Percentiles rank a stretch among this genome's conserved stretches.
phyloP scores from a whole-genome alignment of 2,888 invertebrate species.

The Nymphalis polychloros region DNA sequence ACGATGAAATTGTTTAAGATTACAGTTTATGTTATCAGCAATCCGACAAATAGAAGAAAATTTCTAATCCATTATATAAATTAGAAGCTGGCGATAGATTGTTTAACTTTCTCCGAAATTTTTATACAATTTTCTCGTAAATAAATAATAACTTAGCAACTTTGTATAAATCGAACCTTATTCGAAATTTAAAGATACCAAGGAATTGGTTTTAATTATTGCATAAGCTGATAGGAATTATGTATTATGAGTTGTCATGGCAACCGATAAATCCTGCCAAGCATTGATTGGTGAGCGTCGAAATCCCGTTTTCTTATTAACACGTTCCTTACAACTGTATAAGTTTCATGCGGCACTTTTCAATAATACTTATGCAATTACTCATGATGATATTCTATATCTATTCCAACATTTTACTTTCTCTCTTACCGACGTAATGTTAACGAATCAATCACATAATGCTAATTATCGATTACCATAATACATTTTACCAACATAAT shows the following conservation, averaged over 20 bases:
- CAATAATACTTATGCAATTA: conserved; percentile 4
- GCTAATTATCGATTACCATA: not conserved
- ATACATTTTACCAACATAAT: not conserved
- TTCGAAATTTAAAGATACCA: too few relatives aligned
- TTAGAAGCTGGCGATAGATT: not conserved
- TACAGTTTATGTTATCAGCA: not conserved
- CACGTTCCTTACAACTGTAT: too few relatives aligned
- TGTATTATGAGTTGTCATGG: too few relatives aligned
- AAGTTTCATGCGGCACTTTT: not conserved
- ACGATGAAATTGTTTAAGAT: not conserved
- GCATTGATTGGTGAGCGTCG: too few relatives aligned
- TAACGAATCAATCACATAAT: conserved; percentile 5
- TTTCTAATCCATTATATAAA: conserved; percentile 5
- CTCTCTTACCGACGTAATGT: conserved; percentile 5
- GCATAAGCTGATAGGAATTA: too few relatives aligned
- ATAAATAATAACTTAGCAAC: too few relatives aligned
- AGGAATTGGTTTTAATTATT: too few relatives aligned
- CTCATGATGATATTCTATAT: conserved; percentile 1
- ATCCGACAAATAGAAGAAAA: conserved; percentile 4
- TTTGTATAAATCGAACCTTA: too few relatives aligned
- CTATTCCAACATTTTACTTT: not conserved
- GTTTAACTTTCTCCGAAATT: not conserved
- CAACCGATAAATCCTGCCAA: too few relatives aligned
- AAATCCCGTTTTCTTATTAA: too few relatives aligned
- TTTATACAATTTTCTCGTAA: too few relatives aligned